Evolutionary conservation across 1,140 invertebrate species (phyloP).

Genomic region (Drosophila gunungcola): DNA sequence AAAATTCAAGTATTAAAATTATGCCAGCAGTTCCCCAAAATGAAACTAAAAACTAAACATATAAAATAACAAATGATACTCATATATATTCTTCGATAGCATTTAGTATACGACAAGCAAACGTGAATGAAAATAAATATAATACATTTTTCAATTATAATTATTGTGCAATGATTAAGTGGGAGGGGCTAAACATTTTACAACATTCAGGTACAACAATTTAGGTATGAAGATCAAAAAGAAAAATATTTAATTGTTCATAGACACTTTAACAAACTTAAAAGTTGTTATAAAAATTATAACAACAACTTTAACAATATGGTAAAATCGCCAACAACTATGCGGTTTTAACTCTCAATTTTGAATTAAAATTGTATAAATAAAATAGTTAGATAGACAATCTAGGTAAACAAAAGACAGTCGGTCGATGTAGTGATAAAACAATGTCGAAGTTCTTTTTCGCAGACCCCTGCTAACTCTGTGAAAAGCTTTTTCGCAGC

Average conservation of each 20-base stretch:
- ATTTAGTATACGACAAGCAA: slow-evolving; percentile 54
- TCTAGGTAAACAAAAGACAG: background rate
- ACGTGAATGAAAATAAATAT: slow-evolving; percentile 46
- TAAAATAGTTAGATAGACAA: background rate
- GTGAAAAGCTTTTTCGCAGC: slow-evolving; percentile 36
- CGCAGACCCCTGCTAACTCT: slow-evolving; percentile 20
- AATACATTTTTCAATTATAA: slow-evolving; percentile 35
- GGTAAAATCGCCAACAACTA: no score
- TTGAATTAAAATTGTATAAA: background rate
- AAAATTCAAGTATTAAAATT: slow-evolving; percentile 73
- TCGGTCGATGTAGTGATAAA: background rate
- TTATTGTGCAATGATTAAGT: no score
- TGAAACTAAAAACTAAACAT: slow-evolving; percentile 54
- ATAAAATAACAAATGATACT: slow-evolving; percentile 83
- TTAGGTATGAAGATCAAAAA: no score
- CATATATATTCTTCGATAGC: slow-evolving; percentile 77
- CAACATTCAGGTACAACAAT: no score
- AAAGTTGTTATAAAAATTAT: no score
- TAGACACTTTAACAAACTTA: no score
- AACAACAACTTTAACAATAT: no score
- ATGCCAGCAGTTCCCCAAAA: slow-evolving; percentile 53
- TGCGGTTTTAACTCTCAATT: no score
- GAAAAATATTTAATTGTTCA: no score
- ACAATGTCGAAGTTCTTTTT: slow-evolving; percentile 8
- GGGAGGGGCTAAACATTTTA: background rate